Evolutionary conservation across 2,888 invertebrate genomes (phyloP), one percentile per base, ranked within the genome.

Genomic region (Polia nebulosa): DNA sequence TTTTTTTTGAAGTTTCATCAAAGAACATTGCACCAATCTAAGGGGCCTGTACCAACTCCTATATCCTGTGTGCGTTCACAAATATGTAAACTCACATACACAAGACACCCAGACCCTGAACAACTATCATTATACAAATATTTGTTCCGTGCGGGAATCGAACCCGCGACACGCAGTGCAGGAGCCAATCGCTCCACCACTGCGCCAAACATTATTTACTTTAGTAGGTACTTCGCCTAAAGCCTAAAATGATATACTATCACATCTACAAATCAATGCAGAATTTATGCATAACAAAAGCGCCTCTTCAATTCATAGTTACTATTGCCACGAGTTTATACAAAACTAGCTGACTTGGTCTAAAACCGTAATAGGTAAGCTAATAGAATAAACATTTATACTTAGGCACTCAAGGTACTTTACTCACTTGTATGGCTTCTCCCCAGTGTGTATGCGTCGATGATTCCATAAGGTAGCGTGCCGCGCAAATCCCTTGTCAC

Each of bases 381-480:
- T 60, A 72, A 72, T 25, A 69, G 17, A 56, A 47, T 51, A 59
- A 73, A 63, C 22, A 45, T 32, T 15, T 20, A 27, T 49, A 45
- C n/a, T 36, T 36, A 25, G 20, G 15, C 27, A 59, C 52, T 13
- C 51, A 72, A 44, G 32, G 29, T 44, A 52, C 44, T 57, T 57
- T 47, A 88, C 96, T 95, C 89, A 97, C 97, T 97, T 97, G 91
- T 98, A 98, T 0, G 98, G 98, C 89, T 98, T 98, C 95, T 98
- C 97, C 22, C 98, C 98, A 0, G 98, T 98, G 89, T 98, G 98
- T 82, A 98, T 98, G 78, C 98, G 97, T 32, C 98, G 96, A 89
- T 98, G 98, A 92, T 98, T 98, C 98, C 98, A 98, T 68, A 98
- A 93, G 0, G 98, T 98, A 9, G 98, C 98, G 91, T 98, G 98